Evolutionary conservation across 2,888 invertebrate genomes (phyloP).

Genomic region (Apoderus coryli): DNA sequence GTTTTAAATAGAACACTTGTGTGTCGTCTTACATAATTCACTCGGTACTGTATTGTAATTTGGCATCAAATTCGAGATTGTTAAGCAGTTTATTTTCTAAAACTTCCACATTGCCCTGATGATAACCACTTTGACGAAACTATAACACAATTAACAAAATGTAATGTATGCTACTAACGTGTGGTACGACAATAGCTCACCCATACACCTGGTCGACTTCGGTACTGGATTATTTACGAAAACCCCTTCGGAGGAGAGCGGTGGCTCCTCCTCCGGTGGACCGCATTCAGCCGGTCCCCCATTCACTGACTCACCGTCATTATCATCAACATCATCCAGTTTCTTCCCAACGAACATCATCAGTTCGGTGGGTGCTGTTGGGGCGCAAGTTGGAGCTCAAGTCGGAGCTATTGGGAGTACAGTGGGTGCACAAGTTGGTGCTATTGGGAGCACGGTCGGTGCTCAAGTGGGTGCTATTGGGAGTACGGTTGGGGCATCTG

Average conservation of each 20-base stretch:
- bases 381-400: conserved; percentile 28
- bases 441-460: conserved; percentile 29
- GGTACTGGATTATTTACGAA: conserved; percentile 86
- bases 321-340: conserved; percentile 22
- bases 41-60: no score
- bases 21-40: no score
- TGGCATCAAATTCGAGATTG: no score
- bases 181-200: conserved; percentile 58
- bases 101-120: no score
- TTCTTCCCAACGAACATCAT: conserved; percentile 33
- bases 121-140: no score
- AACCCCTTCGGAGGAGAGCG: conserved; percentile 85
- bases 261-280: conserved; percentile 44
- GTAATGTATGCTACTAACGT: no score
- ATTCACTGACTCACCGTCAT: conserved; percentile 26
- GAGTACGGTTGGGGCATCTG: conserved; percentile 25
- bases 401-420: conserved; percentile 27
- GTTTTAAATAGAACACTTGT: no score
- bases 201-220: conserved; percentile 91
- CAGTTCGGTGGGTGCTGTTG: conserved; percentile 31
- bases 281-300: conserved; percentile 43
- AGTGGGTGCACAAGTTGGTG: conserved; percentile 28
- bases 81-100: no score
- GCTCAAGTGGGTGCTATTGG: conserved; percentile 27
- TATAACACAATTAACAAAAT: no score